Conservation (phyloP, 2,113 vertebrate species). For the Scortum barcoo region DNA sequence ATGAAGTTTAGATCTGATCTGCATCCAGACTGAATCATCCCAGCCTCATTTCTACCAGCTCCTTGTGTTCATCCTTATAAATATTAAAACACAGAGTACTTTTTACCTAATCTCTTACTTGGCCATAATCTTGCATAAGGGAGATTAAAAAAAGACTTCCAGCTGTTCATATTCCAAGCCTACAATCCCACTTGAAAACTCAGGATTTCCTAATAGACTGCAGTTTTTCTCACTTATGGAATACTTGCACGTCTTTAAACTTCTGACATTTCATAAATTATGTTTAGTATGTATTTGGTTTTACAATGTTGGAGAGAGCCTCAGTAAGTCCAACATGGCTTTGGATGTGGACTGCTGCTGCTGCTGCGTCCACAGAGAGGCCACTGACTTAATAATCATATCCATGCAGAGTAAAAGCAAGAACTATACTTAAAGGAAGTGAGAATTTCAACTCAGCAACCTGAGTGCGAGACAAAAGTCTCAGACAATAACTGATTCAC, state of each 20-base stretch:
- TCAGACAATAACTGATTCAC: too few species aligned
- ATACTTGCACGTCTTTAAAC: neutral
- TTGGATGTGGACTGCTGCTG: neutral
- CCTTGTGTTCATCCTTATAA: neutral
- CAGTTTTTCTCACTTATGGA: neutral
- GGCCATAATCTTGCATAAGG: neutral
- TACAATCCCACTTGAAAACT: neutral
- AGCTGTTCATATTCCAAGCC: neutral
- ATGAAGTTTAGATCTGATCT: neutral
- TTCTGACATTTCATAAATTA: neutral
- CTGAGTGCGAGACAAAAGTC: too few species aligned
- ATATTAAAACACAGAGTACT: neutral
- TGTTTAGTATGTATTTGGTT: neutral
- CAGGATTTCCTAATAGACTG: neutral
- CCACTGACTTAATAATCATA: neutral
- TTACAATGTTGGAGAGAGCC: neutral
- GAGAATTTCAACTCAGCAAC: neutral
- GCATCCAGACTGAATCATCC: neutral
- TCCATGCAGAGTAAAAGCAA: neutral
- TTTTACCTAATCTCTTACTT: neutral
- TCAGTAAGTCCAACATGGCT: neutral
- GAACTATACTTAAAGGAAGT: neutral
- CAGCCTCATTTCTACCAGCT: neutral
- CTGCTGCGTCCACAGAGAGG: neutral
- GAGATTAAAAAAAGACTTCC: neutral